A percentile compares a stretch with the other conserved stretches of the same genome.
These are phyloP conservation scores for Patiria pectinifera DNA, from an alignment of 53 echinoderm and acorn worm genomes.

Conservation along the genomic window DNA sequence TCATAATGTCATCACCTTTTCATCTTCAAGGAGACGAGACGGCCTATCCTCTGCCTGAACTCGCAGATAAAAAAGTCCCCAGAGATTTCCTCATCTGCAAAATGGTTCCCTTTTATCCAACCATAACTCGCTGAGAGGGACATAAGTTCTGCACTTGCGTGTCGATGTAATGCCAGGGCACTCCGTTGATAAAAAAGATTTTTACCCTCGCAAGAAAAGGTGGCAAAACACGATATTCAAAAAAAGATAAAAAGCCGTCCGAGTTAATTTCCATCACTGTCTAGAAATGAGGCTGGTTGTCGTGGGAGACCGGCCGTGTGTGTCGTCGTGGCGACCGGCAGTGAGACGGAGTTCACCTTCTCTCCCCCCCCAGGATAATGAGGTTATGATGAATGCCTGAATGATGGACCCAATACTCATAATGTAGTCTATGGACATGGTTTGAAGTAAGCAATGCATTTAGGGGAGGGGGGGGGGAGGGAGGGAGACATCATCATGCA, in stretches of 20 bases:
- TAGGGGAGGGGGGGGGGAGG: too few relatives aligned
- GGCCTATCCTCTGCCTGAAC: neutral
- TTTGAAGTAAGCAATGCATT: neutral
- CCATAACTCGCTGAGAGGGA: neutral
- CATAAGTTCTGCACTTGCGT: too few relatives aligned
- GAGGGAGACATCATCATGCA: too few relatives aligned
- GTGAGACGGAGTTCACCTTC: slow-evolving; percentile 31
- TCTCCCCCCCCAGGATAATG: slow-evolving; percentile 8
- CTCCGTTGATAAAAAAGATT: neutral
- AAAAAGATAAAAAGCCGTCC: neutral
- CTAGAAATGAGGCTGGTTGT: slow-evolving; percentile 9
- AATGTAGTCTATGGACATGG: slow-evolving; percentile 7
- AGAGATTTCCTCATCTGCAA: neutral
- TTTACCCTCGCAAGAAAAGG: neutral
- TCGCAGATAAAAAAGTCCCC: neutral
- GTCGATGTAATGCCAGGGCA: too few relatives aligned
- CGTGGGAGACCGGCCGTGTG: slow-evolving; percentile 8
- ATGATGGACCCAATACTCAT: slow-evolving; percentile 17
- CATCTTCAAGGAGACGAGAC: neutral
- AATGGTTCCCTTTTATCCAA: neutral
- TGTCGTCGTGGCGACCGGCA: slow-evolving; percentile 4
- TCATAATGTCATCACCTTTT: slow-evolving; percentile 18
- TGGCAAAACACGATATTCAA: neutral
- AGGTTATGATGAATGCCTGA: slow-evolving; percentile 34
- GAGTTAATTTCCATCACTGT: slow-evolving; percentile 10